A percentile compares a stretch with the other conserved stretches of the same genome.
These are phyloP conservation scores for Carassius carassius DNA, from an alignment of 2,113 vertebrate genomes.

Conservation along the genomic window DNA sequence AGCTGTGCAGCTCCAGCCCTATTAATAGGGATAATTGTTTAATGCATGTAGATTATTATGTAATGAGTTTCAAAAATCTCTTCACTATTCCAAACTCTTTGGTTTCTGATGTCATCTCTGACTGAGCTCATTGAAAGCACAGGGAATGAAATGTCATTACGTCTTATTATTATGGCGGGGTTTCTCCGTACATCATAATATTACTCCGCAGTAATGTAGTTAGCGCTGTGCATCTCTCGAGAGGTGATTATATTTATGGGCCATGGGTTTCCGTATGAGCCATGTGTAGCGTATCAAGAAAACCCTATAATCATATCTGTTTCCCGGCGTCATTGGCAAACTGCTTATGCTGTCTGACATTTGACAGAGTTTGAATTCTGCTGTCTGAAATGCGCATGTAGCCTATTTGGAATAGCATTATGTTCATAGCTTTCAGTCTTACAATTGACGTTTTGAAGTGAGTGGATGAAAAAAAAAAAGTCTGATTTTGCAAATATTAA, in stretches of 20 bases:
- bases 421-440: not conserved
- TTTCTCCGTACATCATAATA: constrained; percentile 47
- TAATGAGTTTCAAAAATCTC: not conserved
- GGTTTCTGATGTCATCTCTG: constrained; percentile 29
- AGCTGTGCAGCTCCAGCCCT: not conserved
- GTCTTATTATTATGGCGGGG: constrained; percentile 48
- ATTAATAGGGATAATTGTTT: constrained; percentile 37
- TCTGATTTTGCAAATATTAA: not conserved
- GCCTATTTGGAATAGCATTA: not conserved
- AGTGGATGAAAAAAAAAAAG: not conserved
- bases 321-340: constrained; percentile 41
- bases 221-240: constrained; percentile 60
- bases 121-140: constrained; percentile 21
- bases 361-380: constrained; percentile 19
- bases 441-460: not conserved
- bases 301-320: constrained; percentile 49
- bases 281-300: constrained; percentile 43
- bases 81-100: not conserved
- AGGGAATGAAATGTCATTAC: constrained; percentile 45
- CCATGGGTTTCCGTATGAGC: constrained; percentile 42
- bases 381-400: not conserved
- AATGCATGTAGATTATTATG: not conserved
- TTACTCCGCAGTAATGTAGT: constrained; percentile 60
- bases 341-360: constrained; percentile 32
- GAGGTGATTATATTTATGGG: constrained; percentile 61